Percentiles rank a stretch among this genome's conserved stretches.
Evolutionary conservation across 1,140 invertebrate genomes (phyloP).

Genomic region (Calycopis cecrops): DNA sequence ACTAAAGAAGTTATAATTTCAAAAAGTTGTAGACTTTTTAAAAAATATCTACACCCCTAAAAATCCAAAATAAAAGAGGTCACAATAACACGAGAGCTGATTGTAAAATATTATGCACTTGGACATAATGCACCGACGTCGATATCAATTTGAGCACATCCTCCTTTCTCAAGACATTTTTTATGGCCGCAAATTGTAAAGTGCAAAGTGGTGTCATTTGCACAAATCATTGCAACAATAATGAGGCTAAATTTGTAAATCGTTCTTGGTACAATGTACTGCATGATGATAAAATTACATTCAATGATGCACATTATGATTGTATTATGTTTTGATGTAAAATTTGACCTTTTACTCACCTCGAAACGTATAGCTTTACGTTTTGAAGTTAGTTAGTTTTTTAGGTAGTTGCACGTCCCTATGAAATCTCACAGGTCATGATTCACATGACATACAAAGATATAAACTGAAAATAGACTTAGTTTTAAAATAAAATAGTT

Average conservation of each 20-base stretch:
- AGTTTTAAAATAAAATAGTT: too few relatives aligned
- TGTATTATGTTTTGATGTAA: neutral
- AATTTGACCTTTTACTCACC: too few relatives aligned
- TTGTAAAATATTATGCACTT: conserved; percentile 66
- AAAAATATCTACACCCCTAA: conserved; percentile 37
- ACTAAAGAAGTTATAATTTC: too few relatives aligned
- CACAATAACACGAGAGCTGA: too few relatives aligned
- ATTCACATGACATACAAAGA: too few relatives aligned
- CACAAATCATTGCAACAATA: conserved; percentile 23
- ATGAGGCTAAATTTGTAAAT: conserved; percentile 13
- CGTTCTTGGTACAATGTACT: conserved; percentile 10
- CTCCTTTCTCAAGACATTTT: conserved; percentile 63
- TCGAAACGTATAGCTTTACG: too few relatives aligned
- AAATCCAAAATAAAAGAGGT: conserved; percentile 51
- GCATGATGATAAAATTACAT: conserved; percentile 4
- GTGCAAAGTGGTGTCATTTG: conserved; percentile 39
- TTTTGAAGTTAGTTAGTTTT: too few relatives aligned
- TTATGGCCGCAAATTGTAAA: conserved; percentile 34
- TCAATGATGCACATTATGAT: neutral
- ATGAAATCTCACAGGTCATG: too few relatives aligned
- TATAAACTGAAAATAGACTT: too few relatives aligned
- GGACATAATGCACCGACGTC: conserved; percentile 65
- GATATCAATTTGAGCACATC: conserved; percentile 69
- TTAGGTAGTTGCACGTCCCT: too few relatives aligned
- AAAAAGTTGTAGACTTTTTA: too few relatives aligned